Percentiles rank a stretch among this genome's conserved stretches.
These are phyloP conservation scores for Margaritifera margaritifera DNA, from an alignment of 2,888 invertebrate genomes.

Conservation along the genomic window DNA sequence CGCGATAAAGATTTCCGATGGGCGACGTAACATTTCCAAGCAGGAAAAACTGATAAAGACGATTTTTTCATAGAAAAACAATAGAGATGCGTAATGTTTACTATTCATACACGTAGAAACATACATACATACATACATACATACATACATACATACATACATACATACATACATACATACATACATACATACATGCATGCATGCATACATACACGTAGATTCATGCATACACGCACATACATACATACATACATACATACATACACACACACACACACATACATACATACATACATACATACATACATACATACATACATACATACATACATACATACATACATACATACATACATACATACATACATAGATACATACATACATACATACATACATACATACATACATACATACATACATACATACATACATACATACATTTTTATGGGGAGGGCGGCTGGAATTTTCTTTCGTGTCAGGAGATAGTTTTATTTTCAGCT, in stretches of 20 bases:
- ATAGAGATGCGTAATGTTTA: no score
- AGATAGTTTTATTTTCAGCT: no score
- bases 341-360: neutral
- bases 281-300: conserved; percentile 3
- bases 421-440: conserved; percentile 3
- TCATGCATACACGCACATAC: neutral
- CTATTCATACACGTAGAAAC: neutral
- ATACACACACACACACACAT: conserved; percentile 1
- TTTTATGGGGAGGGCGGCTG: no score
- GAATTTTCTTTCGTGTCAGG: no score
- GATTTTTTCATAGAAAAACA: no score
- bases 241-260: neutral
- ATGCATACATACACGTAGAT: no score
- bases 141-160: conserved; percentile 2
- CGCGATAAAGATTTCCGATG: no score
- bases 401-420: conserved; percentile 3
- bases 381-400: conserved; percentile 1
- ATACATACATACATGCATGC: conserved; percentile 5
- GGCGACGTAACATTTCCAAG: no score
- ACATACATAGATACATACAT: conserved; percentile 3
- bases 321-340: conserved; percentile 1
- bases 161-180: conserved; percentile 3
- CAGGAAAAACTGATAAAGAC: no score
- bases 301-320: conserved; percentile 4
- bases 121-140: neutral